Evolutionary conservation across 2,797 vertebrate genomes (phyloP), one percentile per base, ranked within the genome.

Genomic region (Trematomus bernacchii): DNA sequence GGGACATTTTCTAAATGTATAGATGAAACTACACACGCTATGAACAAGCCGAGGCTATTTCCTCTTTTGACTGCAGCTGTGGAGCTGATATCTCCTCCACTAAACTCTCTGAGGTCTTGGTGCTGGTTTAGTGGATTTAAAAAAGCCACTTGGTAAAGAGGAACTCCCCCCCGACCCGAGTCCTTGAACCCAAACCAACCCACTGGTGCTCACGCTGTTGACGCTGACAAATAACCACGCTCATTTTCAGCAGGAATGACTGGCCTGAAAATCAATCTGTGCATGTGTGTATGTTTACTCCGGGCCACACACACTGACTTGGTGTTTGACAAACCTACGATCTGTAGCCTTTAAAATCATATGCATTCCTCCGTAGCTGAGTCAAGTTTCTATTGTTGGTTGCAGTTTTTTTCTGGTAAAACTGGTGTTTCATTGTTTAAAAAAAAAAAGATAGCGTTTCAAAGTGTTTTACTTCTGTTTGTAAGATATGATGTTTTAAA

Each of bases 351-450:
- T 93, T 89, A 94, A 88, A 92, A 93, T 94, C 96, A 96, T 96
- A 97, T 96, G 96, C 97, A 98, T 98, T 99, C 97, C 97, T 96
- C 96, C 52, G 96, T 97, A 96, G 96, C 96, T 93, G 92, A 95
- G 91, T 89, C 89, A 81, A 85, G 72, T 88, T 93, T 92, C 91
- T 95, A 94, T 96, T 96, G 93, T 91, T 95, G 94, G 93, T 90
- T 90, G 93, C 94, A 90, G 93, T 83, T 89, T 78, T 68, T 85
- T 84, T 93, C 93, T 94, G 92, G 91, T 95, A 93, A 95, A 95
- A 96, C 95, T 94, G 91, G 90, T 93, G 90, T 95, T 94, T 83
- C 92, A 85, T 83, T 89, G 93, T 93, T 93, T 23, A 59, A n/a
- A 51, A 63, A 19, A n/a, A 74, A 72, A 64, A 68, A 64, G 33